Base-by-base conservation (phyloP, 2,113 vertebrate genomes). In the Pogona vitticeps region DNA sequence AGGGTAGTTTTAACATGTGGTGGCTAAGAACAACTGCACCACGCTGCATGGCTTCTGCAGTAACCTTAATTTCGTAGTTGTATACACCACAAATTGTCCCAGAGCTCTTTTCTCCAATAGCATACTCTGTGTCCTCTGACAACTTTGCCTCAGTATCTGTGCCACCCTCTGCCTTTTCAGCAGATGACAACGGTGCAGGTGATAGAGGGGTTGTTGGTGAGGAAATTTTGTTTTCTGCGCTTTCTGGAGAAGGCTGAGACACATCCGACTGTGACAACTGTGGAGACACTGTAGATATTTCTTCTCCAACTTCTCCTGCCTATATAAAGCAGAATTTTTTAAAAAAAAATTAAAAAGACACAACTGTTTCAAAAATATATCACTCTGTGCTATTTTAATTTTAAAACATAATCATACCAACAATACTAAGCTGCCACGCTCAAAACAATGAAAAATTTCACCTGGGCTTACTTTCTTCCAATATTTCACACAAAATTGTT, bases 11-110 rank as follows among this genome's bases (percentile, higher is more conserved):
- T 33, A 78, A 33, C 65, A 89, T 77, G 23, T 85, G 72, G 1
- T 61, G 61, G 52, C 88, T 91, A 76, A 91, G 76, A 33, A 28
- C 46, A 42, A 78, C 52, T 46, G 90, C 90, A 72, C 72, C 86
- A 4, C 26, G 82, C 6, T 83, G 77, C 82, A 89, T 59, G 9
- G 33, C 40, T 73, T 75, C 67, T 23, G 23, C 18, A 58, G 75
- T 52, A 72, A 88, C 42, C 6, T 38, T 20, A 7, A 90, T 31
- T 21, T 61, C 71, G 76, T 46, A 91, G 71, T 88, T 76, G 56
- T 28, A 75, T 76, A 88, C 1, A 21, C 68, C 81, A 14, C 67
- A 82, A n/a, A 46, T 76, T 21, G 88, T 82, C 67, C 76, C 88
- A 78, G 61, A 70, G n/a, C 63, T 72, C 56, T n/a, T 82, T 59